Evolutionary conservation across 2,797 vertebrate genomes (phyloP).

Genomic region (Acanthopagrus latus): DNA sequence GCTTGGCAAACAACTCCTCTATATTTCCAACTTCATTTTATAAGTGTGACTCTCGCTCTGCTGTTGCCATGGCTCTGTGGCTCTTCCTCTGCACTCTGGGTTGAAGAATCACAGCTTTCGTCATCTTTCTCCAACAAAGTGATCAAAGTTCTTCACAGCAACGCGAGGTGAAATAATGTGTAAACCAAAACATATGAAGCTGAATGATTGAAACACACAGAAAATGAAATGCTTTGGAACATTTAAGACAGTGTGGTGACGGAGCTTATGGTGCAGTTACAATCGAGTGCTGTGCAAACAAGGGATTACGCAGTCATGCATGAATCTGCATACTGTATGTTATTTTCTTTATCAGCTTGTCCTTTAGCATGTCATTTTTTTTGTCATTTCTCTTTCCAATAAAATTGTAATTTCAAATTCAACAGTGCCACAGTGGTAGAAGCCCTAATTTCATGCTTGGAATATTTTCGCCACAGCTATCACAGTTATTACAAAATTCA

Average conservation of each 20-base stretch:
- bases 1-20: conserved; percentile 59
- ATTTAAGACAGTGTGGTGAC: not conserved
- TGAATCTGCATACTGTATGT: conserved; percentile 24
- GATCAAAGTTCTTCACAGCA: conserved; percentile 22
- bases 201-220: not conserved
- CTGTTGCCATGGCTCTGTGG: conserved; percentile 52
- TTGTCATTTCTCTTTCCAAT: conserved; percentile 45
- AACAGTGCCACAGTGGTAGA: conserved; percentile 50
- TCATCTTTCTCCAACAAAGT: conserved; percentile 30
- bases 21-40: conserved; percentile 55
- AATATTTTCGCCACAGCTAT: conserved; percentile 66
- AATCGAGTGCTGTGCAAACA: conserved; percentile 35
- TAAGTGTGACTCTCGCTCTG: conserved; percentile 33
- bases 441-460: conserved; percentile 78
- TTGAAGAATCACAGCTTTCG: not conserved
- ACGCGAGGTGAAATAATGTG: not conserved
- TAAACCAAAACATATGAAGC: not conserved
- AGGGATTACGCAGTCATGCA: conserved; percentile 21
- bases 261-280: not conserved
- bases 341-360: conserved; percentile 51
- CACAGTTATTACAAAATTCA: conserved; percentile 74
- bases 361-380: conserved; percentile 47
- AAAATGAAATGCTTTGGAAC: not conserved
- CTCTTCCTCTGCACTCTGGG: conserved; percentile 21
- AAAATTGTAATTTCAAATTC: conserved; percentile 70